phyloP scores from a whole-genome alignment of 92 coral and sea anemone genomes.

The Actinernus sp. region DNA sequence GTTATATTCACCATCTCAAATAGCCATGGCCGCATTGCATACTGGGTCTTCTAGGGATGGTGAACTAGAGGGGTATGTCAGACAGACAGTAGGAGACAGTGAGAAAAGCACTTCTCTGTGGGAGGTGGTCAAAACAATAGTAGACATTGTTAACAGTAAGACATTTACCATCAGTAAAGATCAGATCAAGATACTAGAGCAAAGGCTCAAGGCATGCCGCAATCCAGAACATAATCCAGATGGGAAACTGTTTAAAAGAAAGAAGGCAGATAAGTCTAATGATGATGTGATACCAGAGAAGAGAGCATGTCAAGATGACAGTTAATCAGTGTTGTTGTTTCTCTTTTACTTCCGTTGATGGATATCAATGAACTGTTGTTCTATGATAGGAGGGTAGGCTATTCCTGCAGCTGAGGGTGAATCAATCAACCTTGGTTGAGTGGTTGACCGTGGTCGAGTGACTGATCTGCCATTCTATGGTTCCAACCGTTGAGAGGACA shows the following conservation, averaged over 20 bases:
- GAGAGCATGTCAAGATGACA: too few relatives aligned
- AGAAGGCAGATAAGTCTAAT: conserved; percentile 46
- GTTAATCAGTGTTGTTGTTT: too few relatives aligned
- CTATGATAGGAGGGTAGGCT: too few relatives aligned
- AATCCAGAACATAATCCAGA: conserved; percentile 93
- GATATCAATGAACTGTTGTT: too few relatives aligned
- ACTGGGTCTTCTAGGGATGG: conserved; percentile 60
- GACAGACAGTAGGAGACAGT: conserved; percentile 49
- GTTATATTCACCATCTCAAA: conserved; percentile 90
- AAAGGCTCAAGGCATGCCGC: conserved; percentile 75
- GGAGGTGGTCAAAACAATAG: conserved; percentile 34
- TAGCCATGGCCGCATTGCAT: conserved; percentile 91
- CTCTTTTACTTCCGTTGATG: too few relatives aligned
- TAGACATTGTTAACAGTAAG: conserved; percentile 27
- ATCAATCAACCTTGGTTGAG: too few relatives aligned
- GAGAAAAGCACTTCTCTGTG: conserved; percentile 46
- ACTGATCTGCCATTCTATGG: too few relatives aligned
- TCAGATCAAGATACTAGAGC: conserved; percentile 69
- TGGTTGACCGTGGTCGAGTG: too few relatives aligned
- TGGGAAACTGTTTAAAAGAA: conserved; percentile 72
- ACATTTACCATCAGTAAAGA: conserved; percentile 34
- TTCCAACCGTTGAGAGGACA: too few relatives aligned
- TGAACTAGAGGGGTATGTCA: conserved; percentile 39
- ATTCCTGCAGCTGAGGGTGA: too few relatives aligned
- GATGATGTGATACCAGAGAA: conserved; percentile 20